These are phyloP conservation scores for Homalodisca vitripennis DNA, from an alignment of 1,140 invertebrate species.

Conservation along the genomic window DNA sequence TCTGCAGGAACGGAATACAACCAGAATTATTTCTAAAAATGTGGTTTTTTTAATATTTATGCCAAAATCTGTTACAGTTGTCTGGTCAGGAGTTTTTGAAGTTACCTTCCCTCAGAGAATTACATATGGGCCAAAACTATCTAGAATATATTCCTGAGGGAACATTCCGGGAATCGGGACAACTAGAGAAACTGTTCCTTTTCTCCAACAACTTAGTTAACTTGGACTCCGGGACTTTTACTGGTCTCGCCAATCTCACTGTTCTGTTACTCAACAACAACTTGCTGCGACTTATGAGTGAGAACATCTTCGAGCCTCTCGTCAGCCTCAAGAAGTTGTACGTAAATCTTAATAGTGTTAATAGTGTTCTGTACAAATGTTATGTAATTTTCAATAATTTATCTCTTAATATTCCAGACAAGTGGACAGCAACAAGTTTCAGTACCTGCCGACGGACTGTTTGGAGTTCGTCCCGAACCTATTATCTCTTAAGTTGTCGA, in stretches of 20 bases:
- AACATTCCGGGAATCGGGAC: conserved; percentile 50
- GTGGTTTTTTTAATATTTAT: too few species aligned
- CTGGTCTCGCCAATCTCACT: conserved; percentile 56
- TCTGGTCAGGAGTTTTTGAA: conserved; percentile 52
- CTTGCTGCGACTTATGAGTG: conserved; percentile 52
- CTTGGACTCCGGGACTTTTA: conserved; percentile 53
- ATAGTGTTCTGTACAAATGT: background rate
- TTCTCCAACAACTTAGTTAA: conserved; percentile 59
- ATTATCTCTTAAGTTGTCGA: conserved; percentile 69
- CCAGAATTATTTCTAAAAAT: too few species aligned
- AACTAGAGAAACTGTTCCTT: conserved; percentile 58
- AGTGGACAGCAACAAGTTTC: conserved; percentile 76
- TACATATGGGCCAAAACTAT: conserved; percentile 59
- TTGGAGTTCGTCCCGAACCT: conserved; percentile 66
- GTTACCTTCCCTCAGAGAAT: conserved; percentile 53
- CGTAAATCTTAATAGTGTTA: conserved; percentile 38
- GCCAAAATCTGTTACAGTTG: too few species aligned
- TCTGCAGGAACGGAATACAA: too few species aligned
- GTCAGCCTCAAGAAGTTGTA: conserved; percentile 53
- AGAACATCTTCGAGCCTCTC: conserved; percentile 52
- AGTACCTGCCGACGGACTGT: conserved; percentile 64
- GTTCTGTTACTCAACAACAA: conserved; percentile 64
- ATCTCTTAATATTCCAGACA: conserved; percentile 57
- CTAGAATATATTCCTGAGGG: conserved; percentile 52
- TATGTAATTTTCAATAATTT: background rate